Conservation (phyloP, 23 tunicate species). For the Botrylloides violaceus region DNA sequence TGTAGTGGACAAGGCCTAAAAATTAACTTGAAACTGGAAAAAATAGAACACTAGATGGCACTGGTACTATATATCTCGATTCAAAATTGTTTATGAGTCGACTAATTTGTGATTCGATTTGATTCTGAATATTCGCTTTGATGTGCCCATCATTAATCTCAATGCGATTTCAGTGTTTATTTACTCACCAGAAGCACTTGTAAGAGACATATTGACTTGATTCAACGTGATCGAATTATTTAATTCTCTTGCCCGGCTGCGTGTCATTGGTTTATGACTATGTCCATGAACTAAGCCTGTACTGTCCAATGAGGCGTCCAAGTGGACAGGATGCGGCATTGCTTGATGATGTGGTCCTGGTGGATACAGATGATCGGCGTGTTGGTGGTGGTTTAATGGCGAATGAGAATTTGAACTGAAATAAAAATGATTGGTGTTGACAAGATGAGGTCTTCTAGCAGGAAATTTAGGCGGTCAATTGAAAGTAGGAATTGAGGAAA, state of each 20-base stretch:
- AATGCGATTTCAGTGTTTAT: too few species aligned
- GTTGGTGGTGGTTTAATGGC: constrained; percentile 24
- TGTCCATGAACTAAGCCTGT: constrained; percentile 4
- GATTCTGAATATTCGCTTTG: too few species aligned
- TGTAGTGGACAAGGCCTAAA: too few species aligned
- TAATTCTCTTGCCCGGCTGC: constrained; percentile 17
- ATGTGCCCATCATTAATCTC: too few species aligned
- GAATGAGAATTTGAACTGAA: constrained; percentile 7
- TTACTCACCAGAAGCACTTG: constrained; percentile 57
- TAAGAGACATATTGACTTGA: constrained; percentile 73
- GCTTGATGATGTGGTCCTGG: constrained; percentile 7
- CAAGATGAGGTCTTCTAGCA: too few species aligned
- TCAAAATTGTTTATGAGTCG: too few species aligned
- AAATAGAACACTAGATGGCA: too few species aligned
- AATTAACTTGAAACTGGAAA: too few species aligned
- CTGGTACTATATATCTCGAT: too few species aligned
- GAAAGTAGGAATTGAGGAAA: too few species aligned
- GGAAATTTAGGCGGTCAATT: too few species aligned
- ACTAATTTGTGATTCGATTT: too few species aligned
- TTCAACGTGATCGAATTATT: constrained; percentile 61
- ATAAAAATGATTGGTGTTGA: background rate
- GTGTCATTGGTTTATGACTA: background rate
- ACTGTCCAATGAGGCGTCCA: constrained; percentile 6
- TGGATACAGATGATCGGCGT: constrained; percentile 21
- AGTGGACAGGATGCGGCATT: background rate